Percentiles rank a stretch among this genome's conserved stretches.
phyloP scores from a whole-genome alignment of 2,113 vertebrate genomes.

The Corythaeola cristata region DNA sequence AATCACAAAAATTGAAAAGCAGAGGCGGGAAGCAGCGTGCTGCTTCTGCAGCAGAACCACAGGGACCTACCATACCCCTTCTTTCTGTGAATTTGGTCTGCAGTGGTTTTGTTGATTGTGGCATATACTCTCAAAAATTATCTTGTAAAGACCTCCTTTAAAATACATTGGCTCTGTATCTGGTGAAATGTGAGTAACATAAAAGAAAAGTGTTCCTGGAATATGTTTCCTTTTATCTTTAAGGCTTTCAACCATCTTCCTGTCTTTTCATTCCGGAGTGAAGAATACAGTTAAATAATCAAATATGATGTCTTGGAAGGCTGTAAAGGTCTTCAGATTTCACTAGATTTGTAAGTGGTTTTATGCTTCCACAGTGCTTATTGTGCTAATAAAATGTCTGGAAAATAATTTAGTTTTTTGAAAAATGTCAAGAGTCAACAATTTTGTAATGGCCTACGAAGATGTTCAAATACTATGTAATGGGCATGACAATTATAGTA shows the following conservation, averaged over 20 bases:
- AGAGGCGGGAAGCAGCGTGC: not conserved
- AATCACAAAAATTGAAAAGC: not conserved
- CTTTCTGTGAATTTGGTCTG: not conserved
- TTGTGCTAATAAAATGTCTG: not conserved
- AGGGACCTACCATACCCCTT: not conserved
- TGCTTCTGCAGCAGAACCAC: not conserved
- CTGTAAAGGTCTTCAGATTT: not conserved
- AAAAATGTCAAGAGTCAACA: not conserved
- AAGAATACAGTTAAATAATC: not conserved
- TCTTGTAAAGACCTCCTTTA: not conserved
- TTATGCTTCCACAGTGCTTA: not conserved
- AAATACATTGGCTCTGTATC: not conserved
- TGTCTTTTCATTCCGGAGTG: not conserved
- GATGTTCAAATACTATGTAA: constrained; percentile 34
- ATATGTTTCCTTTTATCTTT: not conserved
- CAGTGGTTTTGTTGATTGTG: not conserved
- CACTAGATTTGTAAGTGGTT: not conserved
- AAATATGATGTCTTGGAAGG: not conserved
- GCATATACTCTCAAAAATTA: not conserved
- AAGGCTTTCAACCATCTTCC: not conserved
- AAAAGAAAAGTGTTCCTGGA: not conserved
- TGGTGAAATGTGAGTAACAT: not conserved
- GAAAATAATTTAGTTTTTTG: constrained; percentile 17
- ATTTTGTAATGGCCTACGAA: not conserved
- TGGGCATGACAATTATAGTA: constrained; percentile 67